These are phyloP conservation scores for Lottia scabra DNA, from an alignment of 2,888 invertebrate genomes.

Conservation along the genomic window DNA sequence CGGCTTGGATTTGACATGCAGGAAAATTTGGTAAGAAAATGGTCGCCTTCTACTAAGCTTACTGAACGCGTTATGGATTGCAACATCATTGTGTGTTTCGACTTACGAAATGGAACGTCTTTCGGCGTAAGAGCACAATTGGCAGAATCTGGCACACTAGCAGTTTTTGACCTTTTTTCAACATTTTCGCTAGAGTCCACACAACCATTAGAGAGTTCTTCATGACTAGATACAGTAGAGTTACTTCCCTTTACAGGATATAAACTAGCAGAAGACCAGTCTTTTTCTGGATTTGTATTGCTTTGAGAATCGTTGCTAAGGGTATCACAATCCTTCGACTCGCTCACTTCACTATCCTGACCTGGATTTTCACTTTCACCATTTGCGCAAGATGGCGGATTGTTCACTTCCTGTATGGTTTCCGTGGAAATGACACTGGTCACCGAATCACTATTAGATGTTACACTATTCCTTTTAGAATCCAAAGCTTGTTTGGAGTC, in stretches of 20 bases:
- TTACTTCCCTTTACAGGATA: not conserved
- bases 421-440: not conserved
- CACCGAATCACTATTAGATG: not conserved
- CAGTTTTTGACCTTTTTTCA: not conserved
- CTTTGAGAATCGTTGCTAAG: not conserved
- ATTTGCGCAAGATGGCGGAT: not conserved
- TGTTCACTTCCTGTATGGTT: not conserved
- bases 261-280: not conserved
- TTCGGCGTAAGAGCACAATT: not conserved
- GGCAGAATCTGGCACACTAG: not conserved
- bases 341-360: not conserved
- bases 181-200: too few species aligned
- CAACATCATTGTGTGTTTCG: slow-evolving; percentile 1
- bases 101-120: not conserved
- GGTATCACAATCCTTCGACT: too few species aligned
- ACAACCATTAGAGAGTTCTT: too few species aligned
- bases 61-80: not conserved
- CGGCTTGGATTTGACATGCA: slow-evolving; percentile 5
- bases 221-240: not conserved
- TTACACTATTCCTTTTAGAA: slow-evolving; percentile 10
- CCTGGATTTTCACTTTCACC: not conserved
- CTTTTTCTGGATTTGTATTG: not conserved
- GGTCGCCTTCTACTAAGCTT: not conserved
- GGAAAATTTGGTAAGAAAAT: slow-evolving; percentile 16
- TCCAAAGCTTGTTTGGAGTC: slow-evolving; percentile 26